Evolutionary conservation across 2,888 invertebrate species (phyloP).

Genomic region (Euplexia lucipara): DNA sequence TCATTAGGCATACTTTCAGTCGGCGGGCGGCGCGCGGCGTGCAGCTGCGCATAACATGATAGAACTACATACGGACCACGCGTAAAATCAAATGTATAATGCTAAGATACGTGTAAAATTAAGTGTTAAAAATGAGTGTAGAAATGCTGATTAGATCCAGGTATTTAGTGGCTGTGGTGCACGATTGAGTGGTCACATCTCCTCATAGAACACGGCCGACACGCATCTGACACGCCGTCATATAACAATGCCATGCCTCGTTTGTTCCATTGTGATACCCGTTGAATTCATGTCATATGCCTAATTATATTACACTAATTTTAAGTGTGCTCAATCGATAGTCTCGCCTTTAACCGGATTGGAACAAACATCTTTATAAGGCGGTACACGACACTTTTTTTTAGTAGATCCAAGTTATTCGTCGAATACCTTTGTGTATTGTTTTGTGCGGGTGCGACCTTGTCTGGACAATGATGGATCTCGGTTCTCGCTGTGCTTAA

Average conservation of each 20-base stretch:
- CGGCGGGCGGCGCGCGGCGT: slow-evolving; percentile 15
- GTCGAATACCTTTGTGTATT: slow-evolving; percentile 73
- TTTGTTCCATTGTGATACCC: slow-evolving; percentile 88
- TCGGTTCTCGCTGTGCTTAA: slow-evolving; percentile 69
- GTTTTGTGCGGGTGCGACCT: slow-evolving; percentile 79
- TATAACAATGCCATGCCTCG: slow-evolving; percentile 88
- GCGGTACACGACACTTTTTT: slow-evolving; percentile 58
- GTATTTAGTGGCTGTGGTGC: slow-evolving; percentile 85
- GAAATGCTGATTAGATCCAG: slow-evolving; percentile 90
- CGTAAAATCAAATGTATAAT: slow-evolving; percentile 87
- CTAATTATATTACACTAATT: slow-evolving; percentile 88
- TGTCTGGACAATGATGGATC: slow-evolving; percentile 84
- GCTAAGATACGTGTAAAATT: slow-evolving; percentile 90
- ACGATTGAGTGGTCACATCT: slow-evolving; percentile 88
- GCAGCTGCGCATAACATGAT: slow-evolving; percentile 59
- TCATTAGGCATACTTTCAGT: slow-evolving; percentile 63
- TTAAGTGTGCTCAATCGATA: slow-evolving; percentile 83
- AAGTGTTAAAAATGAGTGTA: slow-evolving; percentile 91
- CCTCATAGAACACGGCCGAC: slow-evolving; percentile 78
- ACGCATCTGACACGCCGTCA: slow-evolving; percentile 85
- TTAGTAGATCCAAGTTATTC: slow-evolving; percentile 54
- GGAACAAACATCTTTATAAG: slow-evolving; percentile 62
- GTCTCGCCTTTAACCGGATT: slow-evolving; percentile 76
- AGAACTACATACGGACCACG: slow-evolving; percentile 72
- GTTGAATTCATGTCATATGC: slow-evolving; percentile 89